Conservation (phyloP, 2,113 vertebrate species). For the Menidia beryllina region DNA sequence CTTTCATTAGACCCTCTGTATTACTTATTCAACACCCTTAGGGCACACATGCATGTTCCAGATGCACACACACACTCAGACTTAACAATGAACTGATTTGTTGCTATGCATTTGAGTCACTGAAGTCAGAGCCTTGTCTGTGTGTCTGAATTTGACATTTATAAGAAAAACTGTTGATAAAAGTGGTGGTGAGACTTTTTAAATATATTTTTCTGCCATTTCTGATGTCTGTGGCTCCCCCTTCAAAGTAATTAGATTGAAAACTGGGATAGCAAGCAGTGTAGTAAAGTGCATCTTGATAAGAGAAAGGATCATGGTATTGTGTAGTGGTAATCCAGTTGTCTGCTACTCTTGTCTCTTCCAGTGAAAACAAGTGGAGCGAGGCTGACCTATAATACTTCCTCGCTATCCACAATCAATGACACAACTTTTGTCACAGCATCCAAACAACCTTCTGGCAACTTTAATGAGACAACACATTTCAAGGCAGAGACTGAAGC, state of each 20-base stretch:
- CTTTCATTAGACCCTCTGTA: slow-evolving; percentile 76
- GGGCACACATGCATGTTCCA: slow-evolving; percentile 46
- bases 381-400: slow-evolving; percentile 14
- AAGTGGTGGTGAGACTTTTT: slow-evolving; percentile 9
- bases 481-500: slow-evolving; percentile 33
- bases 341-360: slow-evolving; percentile 33
- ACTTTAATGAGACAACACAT: slow-evolving; percentile 59
- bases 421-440: slow-evolving; percentile 33
- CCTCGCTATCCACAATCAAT: slow-evolving; percentile 5
- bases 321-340: slow-evolving; percentile 31
- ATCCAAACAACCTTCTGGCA: slow-evolving; percentile 42
- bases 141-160: slow-evolving; percentile 22
- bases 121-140: slow-evolving; percentile 11
- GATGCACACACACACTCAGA: slow-evolving; percentile 21
- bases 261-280: slow-evolving; percentile 42
- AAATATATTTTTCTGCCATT: slow-evolving; percentile 9
- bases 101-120: slow-evolving; percentile 22
- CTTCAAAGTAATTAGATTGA: slow-evolving; percentile 61
- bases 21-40: slow-evolving; percentile 73
- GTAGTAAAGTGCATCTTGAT: slow-evolving; percentile 50
- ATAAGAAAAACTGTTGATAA: background rate
- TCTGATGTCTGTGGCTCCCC: slow-evolving; percentile 21
- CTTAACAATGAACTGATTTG: slow-evolving; percentile 14
- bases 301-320: slow-evolving; percentile 40
- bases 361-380: slow-evolving; percentile 28